Evolutionary conservation across 2,888 invertebrate genomes (phyloP).

Genomic region (Noctua comes): DNA sequence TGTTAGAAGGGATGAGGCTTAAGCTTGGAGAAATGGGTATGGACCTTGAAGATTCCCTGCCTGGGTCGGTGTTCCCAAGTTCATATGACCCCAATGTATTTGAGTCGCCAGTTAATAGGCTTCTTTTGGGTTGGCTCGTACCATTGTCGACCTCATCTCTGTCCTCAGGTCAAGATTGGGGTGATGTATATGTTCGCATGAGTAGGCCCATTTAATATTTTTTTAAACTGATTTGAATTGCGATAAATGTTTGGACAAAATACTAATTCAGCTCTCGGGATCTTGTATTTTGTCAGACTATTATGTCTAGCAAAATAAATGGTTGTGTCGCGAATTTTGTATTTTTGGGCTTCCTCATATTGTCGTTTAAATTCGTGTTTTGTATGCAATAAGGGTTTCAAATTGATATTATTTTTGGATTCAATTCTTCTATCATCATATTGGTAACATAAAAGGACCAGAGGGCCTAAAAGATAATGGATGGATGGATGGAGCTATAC

Average conservation of each 20-base stretch:
- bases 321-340: neutral
- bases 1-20: constrained; percentile 6
- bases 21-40: constrained; percentile 28
- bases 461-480: neutral
- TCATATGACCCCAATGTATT: too few species aligned
- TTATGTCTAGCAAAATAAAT: neutral
- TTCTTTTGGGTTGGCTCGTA: too few species aligned
- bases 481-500: neutral
- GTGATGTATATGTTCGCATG: too few species aligned
- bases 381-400: neutral
- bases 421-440: neutral
- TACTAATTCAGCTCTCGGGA: neutral
- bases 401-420: neutral
- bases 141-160: too few species aligned
- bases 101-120: too few species aligned
- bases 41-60: neutral
- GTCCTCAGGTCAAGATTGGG: too few species aligned
- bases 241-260: neutral
- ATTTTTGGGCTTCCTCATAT: neutral
- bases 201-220: too few species aligned
- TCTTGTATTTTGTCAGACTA: neutral
- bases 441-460: neutral
- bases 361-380: neutral
- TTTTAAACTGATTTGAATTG: neutral
- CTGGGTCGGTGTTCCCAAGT: too few species aligned